phyloP scores from a whole-genome alignment of 2,797 vertebrate genomes.

The Paedocypris micromegethes region DNA sequence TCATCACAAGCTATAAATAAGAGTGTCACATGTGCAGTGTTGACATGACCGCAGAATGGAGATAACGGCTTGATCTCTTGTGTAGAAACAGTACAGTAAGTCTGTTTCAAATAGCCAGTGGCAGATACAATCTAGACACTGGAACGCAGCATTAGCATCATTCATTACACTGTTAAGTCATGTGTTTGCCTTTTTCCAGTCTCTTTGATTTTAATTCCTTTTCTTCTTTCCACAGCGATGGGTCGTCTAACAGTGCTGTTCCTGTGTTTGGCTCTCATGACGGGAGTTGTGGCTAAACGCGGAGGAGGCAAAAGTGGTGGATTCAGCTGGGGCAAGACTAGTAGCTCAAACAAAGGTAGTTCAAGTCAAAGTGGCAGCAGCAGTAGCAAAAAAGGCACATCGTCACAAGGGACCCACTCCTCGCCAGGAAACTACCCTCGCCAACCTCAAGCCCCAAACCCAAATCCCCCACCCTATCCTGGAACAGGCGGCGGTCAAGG shows the following conservation, averaged over 20 bases:
- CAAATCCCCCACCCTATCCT: constrained; percentile 46
- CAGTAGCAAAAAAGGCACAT: constrained; percentile 32
- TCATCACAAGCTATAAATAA: too few species aligned
- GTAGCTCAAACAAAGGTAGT: constrained; percentile 39
- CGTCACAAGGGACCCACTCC: constrained; percentile 40
- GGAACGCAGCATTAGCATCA: too few species aligned
- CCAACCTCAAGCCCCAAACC: constrained; percentile 47
- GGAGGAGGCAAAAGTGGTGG: constrained; percentile 4
- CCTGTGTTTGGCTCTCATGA: constrained; percentile 37
- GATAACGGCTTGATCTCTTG: too few species aligned
- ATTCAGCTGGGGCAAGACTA: constrained; percentile 18
- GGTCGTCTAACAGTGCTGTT: constrained; percentile 33
- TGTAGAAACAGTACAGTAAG: too few species aligned
- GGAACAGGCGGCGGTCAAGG: constrained; percentile 36
- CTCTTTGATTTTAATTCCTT: neutral
- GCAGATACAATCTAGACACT: too few species aligned
- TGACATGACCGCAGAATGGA: too few species aligned
- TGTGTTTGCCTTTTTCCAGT: neutral
- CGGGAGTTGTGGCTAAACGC: constrained; percentile 5
- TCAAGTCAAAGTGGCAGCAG: constrained; percentile 37
- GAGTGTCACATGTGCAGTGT: too few species aligned
- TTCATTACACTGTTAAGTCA: too few species aligned
- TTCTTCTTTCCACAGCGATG: constrained; percentile 39
- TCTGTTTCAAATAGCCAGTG: too few species aligned
- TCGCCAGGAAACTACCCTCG: constrained; percentile 45